Percentiles rank a stretch among this genome's conserved stretches.
Conservation (phyloP, 2,113 vertebrate genomes). For the Girardinichthys multiradiatus region DNA sequence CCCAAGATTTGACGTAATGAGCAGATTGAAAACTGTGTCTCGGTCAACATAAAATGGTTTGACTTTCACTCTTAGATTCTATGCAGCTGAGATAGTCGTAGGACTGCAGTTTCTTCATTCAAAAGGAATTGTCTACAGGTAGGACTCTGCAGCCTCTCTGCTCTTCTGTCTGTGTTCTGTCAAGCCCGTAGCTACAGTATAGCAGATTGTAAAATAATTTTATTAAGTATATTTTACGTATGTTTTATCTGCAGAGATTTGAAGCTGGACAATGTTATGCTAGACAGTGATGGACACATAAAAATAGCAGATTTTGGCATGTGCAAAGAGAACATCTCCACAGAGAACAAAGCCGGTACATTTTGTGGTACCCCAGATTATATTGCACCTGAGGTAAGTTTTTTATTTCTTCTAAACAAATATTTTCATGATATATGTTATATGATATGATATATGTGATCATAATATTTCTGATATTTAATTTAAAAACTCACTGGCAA, state of each 20-base stretch:
- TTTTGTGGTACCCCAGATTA: constrained; percentile 99
- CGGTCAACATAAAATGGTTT: background rate
- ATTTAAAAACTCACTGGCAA: background rate
- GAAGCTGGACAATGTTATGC: constrained; percentile 98
- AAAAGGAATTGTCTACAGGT: constrained; percentile 97
- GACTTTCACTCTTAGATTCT: constrained; percentile 85
- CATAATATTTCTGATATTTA: background rate
- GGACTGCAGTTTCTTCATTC: constrained; percentile 95
- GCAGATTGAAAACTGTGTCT: background rate
- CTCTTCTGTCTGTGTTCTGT: background rate
- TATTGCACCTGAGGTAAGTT: constrained; percentile 87
- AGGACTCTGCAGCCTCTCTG: constrained; percentile 19
- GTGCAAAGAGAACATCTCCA: constrained; percentile 93
- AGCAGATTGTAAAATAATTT: background rate
- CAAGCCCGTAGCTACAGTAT: background rate
- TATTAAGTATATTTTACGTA: background rate
- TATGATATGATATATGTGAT: too few species aligned
- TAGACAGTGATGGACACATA: constrained; percentile 92
- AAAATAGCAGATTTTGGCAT: constrained; percentile 99
- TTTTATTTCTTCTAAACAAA: background rate
- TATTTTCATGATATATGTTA: too few species aligned
- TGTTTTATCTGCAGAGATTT: constrained; percentile 85
- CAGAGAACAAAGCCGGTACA: constrained; percentile 87
- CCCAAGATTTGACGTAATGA: background rate
- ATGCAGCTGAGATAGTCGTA: constrained; percentile 91